Conservation (phyloP, 2,888 invertebrate genomes). For the Eretmocerus hayati region DNA sequence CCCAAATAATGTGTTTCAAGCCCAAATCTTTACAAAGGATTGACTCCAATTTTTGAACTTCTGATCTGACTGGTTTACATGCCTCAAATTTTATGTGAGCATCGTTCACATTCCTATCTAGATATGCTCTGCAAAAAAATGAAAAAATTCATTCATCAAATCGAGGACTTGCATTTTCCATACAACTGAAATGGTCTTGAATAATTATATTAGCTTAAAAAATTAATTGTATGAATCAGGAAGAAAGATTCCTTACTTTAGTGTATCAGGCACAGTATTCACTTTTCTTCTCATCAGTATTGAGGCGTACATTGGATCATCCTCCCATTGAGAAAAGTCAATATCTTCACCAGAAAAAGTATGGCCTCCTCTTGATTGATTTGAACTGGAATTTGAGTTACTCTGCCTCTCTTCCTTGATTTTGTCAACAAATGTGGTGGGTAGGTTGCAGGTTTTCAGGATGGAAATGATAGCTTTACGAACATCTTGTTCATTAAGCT, state of each 20-base stretch:
- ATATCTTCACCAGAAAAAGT: conserved; percentile 30
- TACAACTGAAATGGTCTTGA: too few relatives aligned
- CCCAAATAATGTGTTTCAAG: conserved; percentile 62
- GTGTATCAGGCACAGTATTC: conserved; percentile 41
- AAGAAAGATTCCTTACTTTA: conserved; percentile 34
- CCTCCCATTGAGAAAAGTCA: conserved; percentile 44
- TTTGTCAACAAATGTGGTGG: conserved; percentile 80
- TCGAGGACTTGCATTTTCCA: background rate
- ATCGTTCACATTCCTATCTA: conserved; percentile 60
- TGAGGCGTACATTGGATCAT: conserved; percentile 52
- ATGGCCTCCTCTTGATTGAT: conserved; percentile 33
- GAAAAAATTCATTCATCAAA: background rate
- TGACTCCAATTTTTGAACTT: conserved; percentile 62
- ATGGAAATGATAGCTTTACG: conserved; percentile 69
- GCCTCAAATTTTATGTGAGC: conserved; percentile 63
- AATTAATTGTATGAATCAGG: too few relatives aligned
- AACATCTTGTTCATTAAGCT: conserved; percentile 61
- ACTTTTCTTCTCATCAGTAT: conserved; percentile 49
- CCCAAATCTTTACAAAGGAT: conserved; percentile 54
- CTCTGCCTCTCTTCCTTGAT: conserved; percentile 64
- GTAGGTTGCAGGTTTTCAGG: conserved; percentile 72
- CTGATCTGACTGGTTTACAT: conserved; percentile 62
- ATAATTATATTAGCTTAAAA: too few relatives aligned
- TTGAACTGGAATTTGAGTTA: conserved; percentile 26
- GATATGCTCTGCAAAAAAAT: conserved; percentile 58